These are phyloP conservation scores for Leptinotarsa juncta DNA, from an alignment of 2,888 invertebrate species.

Conservation along the genomic window DNA sequence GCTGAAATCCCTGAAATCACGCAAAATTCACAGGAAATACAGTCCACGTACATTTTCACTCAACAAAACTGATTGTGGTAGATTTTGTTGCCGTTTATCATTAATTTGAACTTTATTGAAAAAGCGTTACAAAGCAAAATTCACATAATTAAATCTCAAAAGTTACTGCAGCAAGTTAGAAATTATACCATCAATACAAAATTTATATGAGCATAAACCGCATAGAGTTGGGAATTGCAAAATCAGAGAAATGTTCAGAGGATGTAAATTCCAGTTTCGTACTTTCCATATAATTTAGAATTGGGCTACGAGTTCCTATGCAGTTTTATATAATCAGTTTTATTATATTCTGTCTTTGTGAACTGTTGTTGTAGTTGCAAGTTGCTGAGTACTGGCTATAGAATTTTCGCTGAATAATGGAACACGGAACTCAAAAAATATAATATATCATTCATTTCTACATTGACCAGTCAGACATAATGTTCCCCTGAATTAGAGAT, in stretches of 20 bases:
- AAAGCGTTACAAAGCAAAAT: neutral
- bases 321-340: too few relatives aligned
- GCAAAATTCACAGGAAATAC: too few relatives aligned
- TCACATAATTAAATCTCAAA: neutral
- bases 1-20: too few relatives aligned
- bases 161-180: neutral
- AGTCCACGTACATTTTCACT: too few relatives aligned
- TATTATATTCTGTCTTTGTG: too few relatives aligned
- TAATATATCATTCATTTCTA: too few relatives aligned
- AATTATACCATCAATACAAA: neutral
- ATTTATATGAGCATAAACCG: neutral
- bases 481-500: too few relatives aligned
- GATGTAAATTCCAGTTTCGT: neutral
- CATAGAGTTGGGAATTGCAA: neutral
- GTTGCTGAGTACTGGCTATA: too few relatives aligned
- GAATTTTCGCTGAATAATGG: too few relatives aligned
- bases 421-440: too few relatives aligned
- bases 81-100: neutral
- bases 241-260: neutral
- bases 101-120: neutral
- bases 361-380: too few relatives aligned
- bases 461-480: too few relatives aligned
- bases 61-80: neutral
- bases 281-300: neutral
- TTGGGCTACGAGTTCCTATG: neutral